Evolutionary conservation across 2,888 invertebrate genomes (phyloP), one percentile per base, ranked within the genome.

Genomic region (Gari tellinella): DNA sequence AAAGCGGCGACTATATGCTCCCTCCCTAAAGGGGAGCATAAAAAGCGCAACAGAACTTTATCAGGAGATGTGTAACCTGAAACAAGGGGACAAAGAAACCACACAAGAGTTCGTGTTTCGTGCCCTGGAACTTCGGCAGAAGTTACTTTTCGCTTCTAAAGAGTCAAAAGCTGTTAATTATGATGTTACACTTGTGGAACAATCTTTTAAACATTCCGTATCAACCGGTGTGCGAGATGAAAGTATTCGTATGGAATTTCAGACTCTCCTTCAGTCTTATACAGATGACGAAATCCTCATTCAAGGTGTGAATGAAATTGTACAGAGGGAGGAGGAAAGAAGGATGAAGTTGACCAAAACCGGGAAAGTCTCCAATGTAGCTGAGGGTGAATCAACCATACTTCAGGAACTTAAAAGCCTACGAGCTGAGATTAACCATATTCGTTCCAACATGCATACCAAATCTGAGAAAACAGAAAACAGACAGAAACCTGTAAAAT

Each of bases 51-150:
- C 68, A 2, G 62, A 68, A 17, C 45, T 62, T 14, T 68, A 62
- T 31, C 68, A 55, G 19, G 56, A 62, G 40, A 26, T 61, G 4
- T 51, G 61, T 38, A 25, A 5, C 1, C 15, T 60, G 7, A 37
- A 17, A 3, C 60, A 60, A 45, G 21, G 14, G 15, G 23, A 17
- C 2, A 49, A 48, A 12, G 67, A 67, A 17, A 14, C 58, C 2
- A 17, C 51, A 1, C 58, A 57, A 52, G 57, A 66, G 2, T 66
- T 66, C 37, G 1, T 66, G 1, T 67, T 60, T 46, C 23, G 67
- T 19, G 67, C 67, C 8, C 26, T 67, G 12, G 60, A 37, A 14
- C 37, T 66, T 7, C 26, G 43, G 31, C 63, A 63, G 14, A 63
- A 63, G 19, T 17, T 64, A 19, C 8, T 53, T 1, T 53, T 63